Base-by-base conservation (phyloP, 2,113 vertebrate species). In the Callipepla californica region DNA sequence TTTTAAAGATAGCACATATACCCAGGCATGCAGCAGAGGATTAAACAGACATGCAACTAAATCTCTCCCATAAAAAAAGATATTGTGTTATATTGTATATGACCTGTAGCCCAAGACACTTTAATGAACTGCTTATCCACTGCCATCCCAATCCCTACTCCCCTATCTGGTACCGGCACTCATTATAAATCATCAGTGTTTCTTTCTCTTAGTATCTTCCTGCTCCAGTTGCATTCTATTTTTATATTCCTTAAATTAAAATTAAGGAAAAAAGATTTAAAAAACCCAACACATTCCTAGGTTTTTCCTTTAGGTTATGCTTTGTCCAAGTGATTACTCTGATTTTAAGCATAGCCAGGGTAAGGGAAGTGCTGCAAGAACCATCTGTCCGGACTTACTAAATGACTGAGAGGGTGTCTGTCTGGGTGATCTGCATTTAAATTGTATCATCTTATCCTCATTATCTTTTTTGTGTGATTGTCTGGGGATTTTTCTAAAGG, bases 71-170 rank as follows among this genome's bases (percentile, higher is more conserved):
- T 87, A 95, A 94, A 91, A 91, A 93, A 87, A 90, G 81, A 96
- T 91, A 92, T 14, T 95, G 81, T 93, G 67, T 93, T 95, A 78
- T 82, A 85, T 87, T 92, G 87, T 77, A 57, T 92, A 90, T 96
- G 91, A 95, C 89, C 87, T 93, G 91, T 89, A 94, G 89, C 81
- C 81, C 95, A 94, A 89, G 95, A 94, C 85, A 91, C 76, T 94
- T 93, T 92, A 93, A 94, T 96, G 94, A 94, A 87, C 85, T 94
- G 91, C 82, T 95, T 94, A 96, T 95, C 91, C 76, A 77, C 72
- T 91, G 59, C 94, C 91, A 89, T 87, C 94, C 68, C 65, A 84
- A 25, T 10, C 68, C 45, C n/a, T 80, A 57, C 79, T 89, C 53
- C 63, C 16, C 14, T 87, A n/a, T 91, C 75, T 96, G 68, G 68